Evolutionary conservation across 2,797 vertebrate species (phyloP).

Genomic region (Ara ararauna): DNA sequence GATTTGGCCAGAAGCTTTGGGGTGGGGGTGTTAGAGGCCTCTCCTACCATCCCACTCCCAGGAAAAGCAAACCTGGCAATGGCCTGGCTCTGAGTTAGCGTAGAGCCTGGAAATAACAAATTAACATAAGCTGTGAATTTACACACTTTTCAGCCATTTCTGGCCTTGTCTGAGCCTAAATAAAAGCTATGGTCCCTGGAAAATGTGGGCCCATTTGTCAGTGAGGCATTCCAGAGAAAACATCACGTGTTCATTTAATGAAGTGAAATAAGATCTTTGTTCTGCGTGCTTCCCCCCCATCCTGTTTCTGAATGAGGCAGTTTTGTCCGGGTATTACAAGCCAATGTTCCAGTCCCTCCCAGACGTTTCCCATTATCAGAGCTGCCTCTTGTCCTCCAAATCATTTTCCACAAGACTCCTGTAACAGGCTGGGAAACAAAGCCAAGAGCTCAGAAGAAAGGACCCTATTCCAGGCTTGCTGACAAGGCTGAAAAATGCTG

Average conservation of each 20-base stretch:
- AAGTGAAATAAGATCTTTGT: slow-evolving; percentile 67
- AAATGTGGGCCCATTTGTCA: slow-evolving; percentile 28
- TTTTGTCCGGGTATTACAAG: slow-evolving; percentile 51
- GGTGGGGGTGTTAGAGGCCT: neutral
- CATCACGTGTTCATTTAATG: slow-evolving; percentile 39
- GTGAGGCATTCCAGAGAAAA: slow-evolving; percentile 61
- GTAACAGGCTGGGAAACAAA: slow-evolving; percentile 6
- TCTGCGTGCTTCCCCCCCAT: neutral
- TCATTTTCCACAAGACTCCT: slow-evolving; percentile 61
- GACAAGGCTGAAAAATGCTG: slow-evolving; percentile 53
- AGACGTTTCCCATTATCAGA: slow-evolving; percentile 70
- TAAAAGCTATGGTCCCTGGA: slow-evolving; percentile 40
- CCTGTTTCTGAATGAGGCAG: slow-evolving; percentile 62
- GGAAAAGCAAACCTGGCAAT: neutral
- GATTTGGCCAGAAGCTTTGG: neutral
- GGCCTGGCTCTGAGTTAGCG: neutral
- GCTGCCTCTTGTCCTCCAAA: slow-evolving; percentile 64
- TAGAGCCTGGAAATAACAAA: slow-evolving; percentile 37
- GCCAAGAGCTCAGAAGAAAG: slow-evolving; percentile 47
- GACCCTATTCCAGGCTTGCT: slow-evolving; percentile 57
- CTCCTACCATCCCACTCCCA: neutral
- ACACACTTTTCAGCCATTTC: slow-evolving; percentile 38
- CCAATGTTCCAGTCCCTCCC: slow-evolving; percentile 61
- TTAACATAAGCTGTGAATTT: slow-evolving; percentile 14
- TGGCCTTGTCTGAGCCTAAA: slow-evolving; percentile 15